Conservation (phyloP, 2,797 vertebrate species). For the Platalea minor region DNA sequence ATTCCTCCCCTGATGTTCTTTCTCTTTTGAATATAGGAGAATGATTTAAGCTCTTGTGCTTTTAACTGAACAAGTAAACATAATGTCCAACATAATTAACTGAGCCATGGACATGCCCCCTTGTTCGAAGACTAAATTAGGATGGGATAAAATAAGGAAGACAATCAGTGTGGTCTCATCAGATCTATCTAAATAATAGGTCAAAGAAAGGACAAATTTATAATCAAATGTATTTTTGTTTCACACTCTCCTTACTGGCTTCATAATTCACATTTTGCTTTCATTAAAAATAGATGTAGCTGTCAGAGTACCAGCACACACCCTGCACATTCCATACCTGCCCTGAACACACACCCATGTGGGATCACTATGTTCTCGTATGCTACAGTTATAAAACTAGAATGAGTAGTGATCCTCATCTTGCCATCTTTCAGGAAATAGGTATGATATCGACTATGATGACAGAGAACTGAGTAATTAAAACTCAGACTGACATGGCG, state of each 20-base stretch:
- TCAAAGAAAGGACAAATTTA: neutral
- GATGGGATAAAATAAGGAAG: neutral
- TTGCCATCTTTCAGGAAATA: neutral
- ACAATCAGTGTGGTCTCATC: neutral
- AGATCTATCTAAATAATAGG: neutral
- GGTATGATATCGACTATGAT: neutral
- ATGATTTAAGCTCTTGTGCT: neutral
- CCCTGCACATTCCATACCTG: neutral
- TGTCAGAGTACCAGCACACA: neutral
- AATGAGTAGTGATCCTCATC: neutral
- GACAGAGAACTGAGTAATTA: neutral
- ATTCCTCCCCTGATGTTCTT: neutral
- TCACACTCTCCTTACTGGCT: neutral
- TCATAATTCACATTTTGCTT: neutral
- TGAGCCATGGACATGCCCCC: neutral
- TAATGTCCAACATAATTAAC: neutral
- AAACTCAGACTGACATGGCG: accelerated
- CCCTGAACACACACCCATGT: neutral
- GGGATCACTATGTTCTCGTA: neutral
- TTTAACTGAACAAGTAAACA: neutral
- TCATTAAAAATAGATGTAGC: neutral
- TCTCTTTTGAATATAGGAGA: neutral
- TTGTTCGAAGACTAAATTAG: neutral
- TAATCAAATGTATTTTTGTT: conserved; percentile 10
- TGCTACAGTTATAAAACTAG: neutral